phyloP scores from a whole-genome alignment of 2,113 vertebrate genomes.

The Morone chrysops region DNA sequence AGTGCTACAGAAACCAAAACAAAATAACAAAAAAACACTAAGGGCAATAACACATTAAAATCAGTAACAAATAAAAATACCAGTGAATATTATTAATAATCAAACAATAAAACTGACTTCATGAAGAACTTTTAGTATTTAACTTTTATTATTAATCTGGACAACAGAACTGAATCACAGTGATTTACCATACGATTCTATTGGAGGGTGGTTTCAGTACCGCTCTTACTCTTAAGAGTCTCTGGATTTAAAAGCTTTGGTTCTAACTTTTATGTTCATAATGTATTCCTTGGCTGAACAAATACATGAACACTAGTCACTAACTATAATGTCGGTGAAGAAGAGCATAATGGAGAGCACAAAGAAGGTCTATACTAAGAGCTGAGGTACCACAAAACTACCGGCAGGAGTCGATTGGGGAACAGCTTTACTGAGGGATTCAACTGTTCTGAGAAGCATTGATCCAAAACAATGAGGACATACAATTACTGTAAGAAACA shows the following conservation, averaged over 20 bases:
- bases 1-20: too few species aligned
- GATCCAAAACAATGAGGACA: constrained; percentile 64
- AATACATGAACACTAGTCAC: constrained; percentile 12
- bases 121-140: background rate
- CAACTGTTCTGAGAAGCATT: constrained; percentile 56
- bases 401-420: constrained; percentile 49
- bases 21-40: too few species aligned
- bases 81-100: background rate
- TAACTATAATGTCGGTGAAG: constrained; percentile 23
- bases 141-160: constrained; percentile 3
- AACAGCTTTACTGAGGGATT: constrained; percentile 52
- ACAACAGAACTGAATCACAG: background rate
- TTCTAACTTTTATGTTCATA: constrained; percentile 18
- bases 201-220: background rate
- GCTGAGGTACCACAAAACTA: constrained; percentile 41
- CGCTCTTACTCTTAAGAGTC: background rate
- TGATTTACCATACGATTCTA: background rate
- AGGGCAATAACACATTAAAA: too few species aligned
- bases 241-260: constrained; percentile 36
- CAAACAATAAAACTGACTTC: background rate
- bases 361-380: constrained; percentile 28
- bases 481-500: constrained; percentile 62
- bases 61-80: too few species aligned
- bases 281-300: constrained; percentile 33
- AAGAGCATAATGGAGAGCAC: constrained; percentile 41